Evolutionary conservation across 2,888 invertebrate species (phyloP).

Genomic region (Agrochola lychnidis): DNA sequence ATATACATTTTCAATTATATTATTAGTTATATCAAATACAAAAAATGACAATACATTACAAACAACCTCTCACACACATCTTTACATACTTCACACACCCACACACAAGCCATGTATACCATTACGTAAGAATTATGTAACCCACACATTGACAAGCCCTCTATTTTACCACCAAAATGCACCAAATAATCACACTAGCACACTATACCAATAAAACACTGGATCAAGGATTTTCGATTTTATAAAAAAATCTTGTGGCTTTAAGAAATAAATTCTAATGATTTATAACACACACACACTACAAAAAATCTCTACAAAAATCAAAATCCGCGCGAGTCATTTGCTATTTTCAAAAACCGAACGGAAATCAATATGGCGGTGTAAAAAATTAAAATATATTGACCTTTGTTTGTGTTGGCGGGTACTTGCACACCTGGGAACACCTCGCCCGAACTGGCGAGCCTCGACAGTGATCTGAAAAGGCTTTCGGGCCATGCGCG

Average conservation of each 20-base stretch:
- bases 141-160: slow-evolving; percentile 30
- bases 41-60: background rate
- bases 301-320: slow-evolving; percentile 45
- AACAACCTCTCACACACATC: slow-evolving; percentile 64
- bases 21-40: background rate
- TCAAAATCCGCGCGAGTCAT: slow-evolving; percentile 56
- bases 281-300: slow-evolving; percentile 55
- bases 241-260: slow-evolving; percentile 14
- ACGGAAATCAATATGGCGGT: slow-evolving; percentile 74
- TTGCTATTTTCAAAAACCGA: slow-evolving; percentile 31
- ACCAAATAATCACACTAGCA: slow-evolving; percentile 47
- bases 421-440: slow-evolving; percentile 88
- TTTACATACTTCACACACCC: slow-evolving; percentile 52
- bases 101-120: slow-evolving; percentile 65
- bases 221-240: slow-evolving; percentile 12
- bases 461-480: slow-evolving; percentile 75
- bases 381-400: slow-evolving; percentile 73
- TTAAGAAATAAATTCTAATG: slow-evolving; percentile 19
- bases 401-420: slow-evolving; percentile 82
- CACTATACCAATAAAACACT: slow-evolving; percentile 59
- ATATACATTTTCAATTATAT: background rate
- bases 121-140: slow-evolving; percentile 71
- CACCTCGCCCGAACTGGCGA: slow-evolving; percentile 87
- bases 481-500: slow-evolving; percentile 84
- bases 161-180: slow-evolving; percentile 20